Base-by-base conservation (phyloP, 2,113 vertebrate species). In the Myotis davidii region DNA sequence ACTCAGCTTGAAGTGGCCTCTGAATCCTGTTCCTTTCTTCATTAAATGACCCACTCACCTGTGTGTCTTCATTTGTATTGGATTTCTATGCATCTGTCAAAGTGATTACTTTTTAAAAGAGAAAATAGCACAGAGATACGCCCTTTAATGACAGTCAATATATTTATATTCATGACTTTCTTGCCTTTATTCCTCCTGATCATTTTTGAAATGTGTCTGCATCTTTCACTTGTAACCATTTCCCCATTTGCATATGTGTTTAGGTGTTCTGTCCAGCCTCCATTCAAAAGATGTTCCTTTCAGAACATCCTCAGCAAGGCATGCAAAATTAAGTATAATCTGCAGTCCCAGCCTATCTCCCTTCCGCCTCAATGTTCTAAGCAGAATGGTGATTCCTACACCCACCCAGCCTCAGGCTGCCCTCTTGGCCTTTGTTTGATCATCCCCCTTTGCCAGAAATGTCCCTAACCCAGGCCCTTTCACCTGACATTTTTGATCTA, bases 91-190 rank as follows among this genome's bases (percentile, higher is more conserved):
- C 6, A 32, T 17, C 27, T 27, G 34, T 69, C 50, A 56, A 73
- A 54, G 1, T 73, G 52, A 91, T 94, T 59, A 69, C 34, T 32
- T 94, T 87, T 89, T 27, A 54, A 88, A 76, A 81, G 23, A 87
- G 61, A 89, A 89, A 90, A 25, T n/a, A 73, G 18, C 42, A 32
- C 45, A 69, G 29, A 21, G 3, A 45, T 64, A 48, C 37, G 13
- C 18, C 70, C 9, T 82, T 88, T 37, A 79, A 87, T 5, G n/a
- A 29, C 2, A 50, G 18, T 65, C 12, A 25, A n/a, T 78, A 27
- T 27, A 32, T 84, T 85, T 95, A 82, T 64, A 77, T 59, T 77
- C 34, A 64, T 72, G 50, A 56, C 7, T 92, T 48, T 85, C 82
- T 90, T 90, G 13, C 61, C 39, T 94, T 48, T 90, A 67, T 59